Percentiles rank a stretch among this genome's conserved stretches.
phyloP scores from a whole-genome alignment of 2,888 invertebrate species.

The Luperina nickerlii region DNA sequence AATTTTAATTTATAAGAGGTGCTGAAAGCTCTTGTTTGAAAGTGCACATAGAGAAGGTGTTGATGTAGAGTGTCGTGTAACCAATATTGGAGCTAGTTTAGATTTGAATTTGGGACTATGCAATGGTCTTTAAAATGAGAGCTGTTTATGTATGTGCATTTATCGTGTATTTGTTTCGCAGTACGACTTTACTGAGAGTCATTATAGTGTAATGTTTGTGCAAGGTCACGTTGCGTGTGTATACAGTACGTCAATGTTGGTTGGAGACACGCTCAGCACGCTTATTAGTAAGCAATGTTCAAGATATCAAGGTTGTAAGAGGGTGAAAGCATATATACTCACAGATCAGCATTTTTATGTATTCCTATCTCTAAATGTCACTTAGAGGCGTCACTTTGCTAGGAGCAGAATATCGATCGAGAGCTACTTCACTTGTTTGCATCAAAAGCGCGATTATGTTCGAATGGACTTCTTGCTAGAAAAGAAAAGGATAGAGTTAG shows the following conservation, averaged over 20 bases:
- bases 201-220: slow-evolving; percentile 23
- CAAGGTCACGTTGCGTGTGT: slow-evolving; percentile 31
- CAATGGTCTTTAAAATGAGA: slow-evolving; percentile 58
- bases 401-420: not conserved
- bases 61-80: slow-evolving; percentile 22
- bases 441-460: not conserved
- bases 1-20: slow-evolving; percentile 44
- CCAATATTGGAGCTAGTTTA: slow-evolving; percentile 48
- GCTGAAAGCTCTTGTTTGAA: slow-evolving; percentile 48
- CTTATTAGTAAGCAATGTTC: not conserved
- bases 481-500: not conserved
- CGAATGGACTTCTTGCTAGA: not conserved
- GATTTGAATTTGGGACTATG: slow-evolving; percentile 55
- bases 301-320: slow-evolving; percentile 2
- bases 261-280: slow-evolving; percentile 8
- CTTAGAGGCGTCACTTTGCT: not conserved
- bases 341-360: slow-evolving; percentile 14
- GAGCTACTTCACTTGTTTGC: not conserved
- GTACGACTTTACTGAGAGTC: slow-evolving; percentile 25
- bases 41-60: slow-evolving; percentile 30
- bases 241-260: slow-evolving; percentile 22
- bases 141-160: slow-evolving; percentile 57
- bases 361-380: not conserved
- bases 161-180: slow-evolving; percentile 50
- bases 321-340: not conserved